phyloP scores from a whole-genome alignment of 2,888 invertebrate species.

The Sinopyrophorus schimmeli region DNA sequence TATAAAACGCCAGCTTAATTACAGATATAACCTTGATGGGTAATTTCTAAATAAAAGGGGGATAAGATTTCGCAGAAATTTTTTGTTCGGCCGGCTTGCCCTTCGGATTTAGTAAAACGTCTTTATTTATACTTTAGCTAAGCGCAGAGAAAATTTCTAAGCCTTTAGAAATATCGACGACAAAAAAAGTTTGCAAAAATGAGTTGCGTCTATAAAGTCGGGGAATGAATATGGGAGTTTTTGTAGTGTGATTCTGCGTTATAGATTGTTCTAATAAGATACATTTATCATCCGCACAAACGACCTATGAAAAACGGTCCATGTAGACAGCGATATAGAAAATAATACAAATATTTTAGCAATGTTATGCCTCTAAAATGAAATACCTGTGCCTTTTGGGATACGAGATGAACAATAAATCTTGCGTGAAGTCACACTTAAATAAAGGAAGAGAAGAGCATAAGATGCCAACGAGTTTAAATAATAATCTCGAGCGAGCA shows the following conservation, averaged over 20 bases:
- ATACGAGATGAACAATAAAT: slow-evolving; percentile 27
- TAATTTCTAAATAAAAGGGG: slow-evolving; percentile 29
- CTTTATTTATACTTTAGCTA: too few relatives aligned
- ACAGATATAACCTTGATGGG: slow-evolving; percentile 40
- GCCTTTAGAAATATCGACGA: too few relatives aligned
- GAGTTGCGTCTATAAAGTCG: slow-evolving; percentile 30
- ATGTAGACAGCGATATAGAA: slow-evolving; percentile 31
- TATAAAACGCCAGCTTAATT: slow-evolving; percentile 40
- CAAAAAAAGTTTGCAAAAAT: too few relatives aligned
- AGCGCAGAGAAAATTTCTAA: too few relatives aligned
- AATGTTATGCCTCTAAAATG: slow-evolving; percentile 34
- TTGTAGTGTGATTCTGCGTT: slow-evolving; percentile 20
- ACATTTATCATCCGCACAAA: slow-evolving; percentile 36
- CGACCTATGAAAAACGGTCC: slow-evolving; percentile 35
- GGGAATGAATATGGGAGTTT: slow-evolving; percentile 23
- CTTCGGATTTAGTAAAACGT: too few relatives aligned
- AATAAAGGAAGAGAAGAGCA: slow-evolving; percentile 28
- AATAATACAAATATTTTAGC: slow-evolving; percentile 37
- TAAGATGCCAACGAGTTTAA: slow-evolving; percentile 28
- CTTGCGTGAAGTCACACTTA: slow-evolving; percentile 27
- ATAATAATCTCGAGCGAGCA: slow-evolving; percentile 32
- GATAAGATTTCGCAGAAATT: slow-evolving; percentile 11
- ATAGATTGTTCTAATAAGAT: slow-evolving; percentile 36
- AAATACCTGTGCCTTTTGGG: slow-evolving; percentile 34
- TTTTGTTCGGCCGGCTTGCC: too few relatives aligned